Conservation (phyloP, 2,113 vertebrate genomes). For the Casuarius casuarius region DNA sequence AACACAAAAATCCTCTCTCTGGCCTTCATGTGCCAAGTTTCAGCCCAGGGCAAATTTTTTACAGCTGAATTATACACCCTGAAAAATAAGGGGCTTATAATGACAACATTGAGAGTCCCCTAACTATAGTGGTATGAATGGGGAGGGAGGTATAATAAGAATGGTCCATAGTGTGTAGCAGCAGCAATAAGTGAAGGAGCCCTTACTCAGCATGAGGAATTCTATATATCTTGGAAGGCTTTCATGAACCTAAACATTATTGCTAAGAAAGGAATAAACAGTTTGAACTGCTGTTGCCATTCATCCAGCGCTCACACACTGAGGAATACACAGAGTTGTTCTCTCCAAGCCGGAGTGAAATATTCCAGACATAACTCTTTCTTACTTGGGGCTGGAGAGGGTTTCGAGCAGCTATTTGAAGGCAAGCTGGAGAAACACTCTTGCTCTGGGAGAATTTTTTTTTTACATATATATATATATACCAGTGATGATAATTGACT, state of each 20-base stretch:
- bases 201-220: conserved; percentile 82
- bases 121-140: conserved; percentile 62
- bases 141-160: conserved; percentile 67
- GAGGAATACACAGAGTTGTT: conserved; percentile 61
- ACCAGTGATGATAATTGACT: conserved; percentile 6
- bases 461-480: neutral
- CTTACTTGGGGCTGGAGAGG: conserved; percentile 1
- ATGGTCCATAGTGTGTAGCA: conserved; percentile 74
- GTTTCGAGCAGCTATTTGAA: conserved; percentile 39
- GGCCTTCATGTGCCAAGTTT: conserved; percentile 73
- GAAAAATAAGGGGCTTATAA: conserved; percentile 74
- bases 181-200: conserved; percentile 71
- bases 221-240: conserved; percentile 83
- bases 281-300: conserved; percentile 68
- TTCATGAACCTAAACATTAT: conserved; percentile 83
- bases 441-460: neutral
- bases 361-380: conserved; percentile 64
- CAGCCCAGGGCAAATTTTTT: conserved; percentile 77
- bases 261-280: conserved; percentile 80
- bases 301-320: conserved; percentile 51
- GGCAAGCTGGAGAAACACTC: conserved; percentile 22
- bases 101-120: conserved; percentile 76
- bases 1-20: conserved; percentile 56
- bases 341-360: conserved; percentile 53
- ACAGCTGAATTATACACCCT: conserved; percentile 78